These are phyloP conservation scores for Phymastichus coffea DNA, from an alignment of 1,140 invertebrate genomes.

Conservation along the genomic window DNA sequence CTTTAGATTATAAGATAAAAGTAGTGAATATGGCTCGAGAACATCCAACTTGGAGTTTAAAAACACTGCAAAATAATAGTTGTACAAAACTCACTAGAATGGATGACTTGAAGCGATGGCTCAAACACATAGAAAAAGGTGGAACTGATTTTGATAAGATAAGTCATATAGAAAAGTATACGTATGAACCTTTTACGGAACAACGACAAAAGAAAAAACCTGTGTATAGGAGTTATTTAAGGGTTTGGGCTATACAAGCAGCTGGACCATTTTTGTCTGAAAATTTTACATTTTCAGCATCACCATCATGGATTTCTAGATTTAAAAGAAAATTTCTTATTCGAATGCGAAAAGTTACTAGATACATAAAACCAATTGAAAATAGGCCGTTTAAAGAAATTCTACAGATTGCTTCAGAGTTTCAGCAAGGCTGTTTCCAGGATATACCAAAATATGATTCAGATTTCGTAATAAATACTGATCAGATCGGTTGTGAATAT, in stretches of 20 bases:
- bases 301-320: constrained; percentile 21
- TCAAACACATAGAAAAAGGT: constrained; percentile 21
- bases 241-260: constrained; percentile 32
- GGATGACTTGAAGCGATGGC: constrained; percentile 19
- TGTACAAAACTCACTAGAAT: constrained; percentile 10
- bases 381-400: constrained; percentile 23
- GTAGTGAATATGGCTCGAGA: constrained; percentile 10
- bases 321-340: constrained; percentile 32
- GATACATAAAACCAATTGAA: constrained; percentile 29
- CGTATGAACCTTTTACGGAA: constrained; percentile 30
- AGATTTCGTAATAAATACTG: not conserved
- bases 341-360: constrained; percentile 32
- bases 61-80: constrained; percentile 26
- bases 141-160: constrained; percentile 29
- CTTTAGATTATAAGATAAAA: constrained; percentile 27
- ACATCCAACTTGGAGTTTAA: constrained; percentile 26
- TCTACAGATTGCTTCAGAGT: not conserved
- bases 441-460: not conserved
- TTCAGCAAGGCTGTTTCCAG: not conserved
- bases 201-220: constrained; percentile 21
- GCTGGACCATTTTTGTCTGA: constrained; percentile 21
- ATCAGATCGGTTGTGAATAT: not conserved
- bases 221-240: constrained; percentile 31
- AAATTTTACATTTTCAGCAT: constrained; percentile 28
- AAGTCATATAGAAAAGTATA: constrained; percentile 26